phyloP scores from a whole-genome alignment of 1,140 invertebrate genomes.

The Drosophila kurseongensis region DNA sequence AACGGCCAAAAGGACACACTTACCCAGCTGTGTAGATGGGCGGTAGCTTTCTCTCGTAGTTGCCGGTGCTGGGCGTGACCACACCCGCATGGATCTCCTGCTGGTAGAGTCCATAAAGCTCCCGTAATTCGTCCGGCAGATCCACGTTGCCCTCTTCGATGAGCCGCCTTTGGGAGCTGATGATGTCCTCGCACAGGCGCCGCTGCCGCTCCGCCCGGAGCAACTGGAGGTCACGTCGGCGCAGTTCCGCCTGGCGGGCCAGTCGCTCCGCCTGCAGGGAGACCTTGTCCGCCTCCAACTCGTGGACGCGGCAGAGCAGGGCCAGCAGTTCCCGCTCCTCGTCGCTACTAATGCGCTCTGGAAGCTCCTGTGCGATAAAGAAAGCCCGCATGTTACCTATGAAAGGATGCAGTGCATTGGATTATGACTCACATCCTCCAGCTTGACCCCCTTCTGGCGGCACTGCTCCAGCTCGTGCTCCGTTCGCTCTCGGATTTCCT shows the following conservation, averaged over 20 bases:
- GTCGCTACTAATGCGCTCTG: slow-evolving; percentile 92
- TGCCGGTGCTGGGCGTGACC: slow-evolving; percentile 67
- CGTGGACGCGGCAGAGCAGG: slow-evolving; percentile 94
- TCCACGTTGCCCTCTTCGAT: slow-evolving; percentile 91
- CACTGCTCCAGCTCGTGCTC: slow-evolving; percentile 92
- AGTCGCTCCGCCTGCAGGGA: slow-evolving; percentile 94
- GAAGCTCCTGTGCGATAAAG: slow-evolving; percentile 89
- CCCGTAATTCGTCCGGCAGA: slow-evolving; percentile 91
- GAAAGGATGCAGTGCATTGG: accelerated
- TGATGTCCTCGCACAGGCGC: slow-evolving; percentile 95
- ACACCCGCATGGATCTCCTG: slow-evolving; percentile 91
- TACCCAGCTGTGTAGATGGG: slow-evolving; percentile 84
- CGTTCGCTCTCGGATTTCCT: slow-evolving; percentile 89
- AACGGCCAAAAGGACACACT: background rate
- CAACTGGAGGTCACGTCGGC: slow-evolving; percentile 92
- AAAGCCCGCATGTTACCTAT: too few species aligned
- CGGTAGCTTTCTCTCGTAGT: slow-evolving; percentile 80
- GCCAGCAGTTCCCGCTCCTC: slow-evolving; percentile 93
- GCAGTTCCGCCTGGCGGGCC: slow-evolving; percentile 93
- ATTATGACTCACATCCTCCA: slow-evolving; percentile 90
- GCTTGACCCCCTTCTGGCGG: slow-evolving; percentile 89
- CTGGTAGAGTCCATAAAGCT: slow-evolving; percentile 94
- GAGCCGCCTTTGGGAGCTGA: slow-evolving; percentile 93
- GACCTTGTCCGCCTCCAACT: slow-evolving; percentile 94
- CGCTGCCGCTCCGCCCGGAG: slow-evolving; percentile 93